Evolutionary conservation across 1,140 invertebrate species (phyloP).

Genomic region (Trypoxylus dichotomus): DNA sequence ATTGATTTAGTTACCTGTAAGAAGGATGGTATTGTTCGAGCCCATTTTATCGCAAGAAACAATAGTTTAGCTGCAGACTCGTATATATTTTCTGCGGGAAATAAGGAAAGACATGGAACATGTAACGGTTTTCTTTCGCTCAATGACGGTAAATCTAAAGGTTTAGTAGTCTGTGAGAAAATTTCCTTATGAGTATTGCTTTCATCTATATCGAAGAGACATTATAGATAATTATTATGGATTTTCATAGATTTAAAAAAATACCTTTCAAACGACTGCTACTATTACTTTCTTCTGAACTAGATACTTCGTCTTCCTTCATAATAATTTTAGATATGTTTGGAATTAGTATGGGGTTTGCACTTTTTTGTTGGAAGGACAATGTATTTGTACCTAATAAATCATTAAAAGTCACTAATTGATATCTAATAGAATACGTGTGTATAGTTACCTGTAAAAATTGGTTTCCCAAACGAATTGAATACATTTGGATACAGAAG

Average conservation of each 20-base stretch:
- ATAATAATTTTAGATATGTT: conserved; percentile 47
- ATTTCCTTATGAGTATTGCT: not conserved
- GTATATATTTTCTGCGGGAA: conserved; percentile 66
- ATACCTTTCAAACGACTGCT: not conserved
- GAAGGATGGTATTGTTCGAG: conserved; percentile 74
- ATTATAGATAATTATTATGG: not conserved
- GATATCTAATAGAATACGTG: not conserved
- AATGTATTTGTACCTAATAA: not conserved
- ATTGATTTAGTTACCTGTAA: conserved; percentile 58
- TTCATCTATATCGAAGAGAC: not conserved
- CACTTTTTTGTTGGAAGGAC: conserved; percentile 1
- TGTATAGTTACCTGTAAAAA: not conserved
- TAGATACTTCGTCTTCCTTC: conserved; percentile 75
- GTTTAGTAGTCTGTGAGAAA: not conserved
- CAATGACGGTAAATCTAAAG: not conserved
- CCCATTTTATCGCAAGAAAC: conserved; percentile 76
- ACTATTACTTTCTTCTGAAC: conserved; percentile 63
- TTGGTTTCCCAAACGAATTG: conserved; percentile 44
- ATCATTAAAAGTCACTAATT: not conserved
- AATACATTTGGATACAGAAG: conserved; percentile 48
- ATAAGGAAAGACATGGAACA: conserved; percentile 49
- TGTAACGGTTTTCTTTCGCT: conserved; percentile 39
- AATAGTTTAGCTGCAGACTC: conserved; percentile 78
- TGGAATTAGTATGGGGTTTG: conserved; percentile 25
- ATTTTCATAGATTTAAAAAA: not conserved